These are phyloP conservation scores for Potorous gilbertii DNA, from an alignment of 2,797 vertebrate genomes.

Conservation along the genomic window DNA sequence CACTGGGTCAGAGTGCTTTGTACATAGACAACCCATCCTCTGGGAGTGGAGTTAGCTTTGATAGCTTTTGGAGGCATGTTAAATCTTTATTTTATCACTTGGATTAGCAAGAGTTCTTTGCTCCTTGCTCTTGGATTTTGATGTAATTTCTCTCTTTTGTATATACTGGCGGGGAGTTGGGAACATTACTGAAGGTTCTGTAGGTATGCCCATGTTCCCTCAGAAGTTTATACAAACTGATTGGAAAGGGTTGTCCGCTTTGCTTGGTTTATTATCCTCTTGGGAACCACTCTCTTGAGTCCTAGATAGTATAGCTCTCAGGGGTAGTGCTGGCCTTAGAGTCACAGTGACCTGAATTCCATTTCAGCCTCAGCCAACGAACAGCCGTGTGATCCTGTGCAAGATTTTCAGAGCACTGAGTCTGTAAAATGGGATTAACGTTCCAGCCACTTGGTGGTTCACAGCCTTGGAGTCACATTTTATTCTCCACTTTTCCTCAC, in stretches of 20 bases:
- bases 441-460: not conserved
- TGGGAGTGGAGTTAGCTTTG: not conserved
- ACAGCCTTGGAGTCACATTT: not conserved
- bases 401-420: not conserved
- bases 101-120: not conserved
- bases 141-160: not conserved
- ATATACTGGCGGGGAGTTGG: not conserved
- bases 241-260: not conserved
- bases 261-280: not conserved
- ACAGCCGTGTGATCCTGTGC: not conserved
- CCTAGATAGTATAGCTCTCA: not conserved
- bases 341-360: not conserved
- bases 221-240: not conserved
- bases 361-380: not conserved
- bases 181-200: not conserved
- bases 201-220: rapidly evolving
- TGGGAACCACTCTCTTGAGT: not conserved
- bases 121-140: not conserved
- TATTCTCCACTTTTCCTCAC: not conserved
- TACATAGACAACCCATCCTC: rapidly evolving
- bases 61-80: too few relatives aligned
- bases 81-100: not conserved
- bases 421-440: not conserved
- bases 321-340: not conserved
- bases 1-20: rapidly evolving